Evolutionary conservation across 1,140 invertebrate species (phyloP), one percentile per base, ranked within the genome.

Genomic region (Leptinotarsa lineolata): DNA sequence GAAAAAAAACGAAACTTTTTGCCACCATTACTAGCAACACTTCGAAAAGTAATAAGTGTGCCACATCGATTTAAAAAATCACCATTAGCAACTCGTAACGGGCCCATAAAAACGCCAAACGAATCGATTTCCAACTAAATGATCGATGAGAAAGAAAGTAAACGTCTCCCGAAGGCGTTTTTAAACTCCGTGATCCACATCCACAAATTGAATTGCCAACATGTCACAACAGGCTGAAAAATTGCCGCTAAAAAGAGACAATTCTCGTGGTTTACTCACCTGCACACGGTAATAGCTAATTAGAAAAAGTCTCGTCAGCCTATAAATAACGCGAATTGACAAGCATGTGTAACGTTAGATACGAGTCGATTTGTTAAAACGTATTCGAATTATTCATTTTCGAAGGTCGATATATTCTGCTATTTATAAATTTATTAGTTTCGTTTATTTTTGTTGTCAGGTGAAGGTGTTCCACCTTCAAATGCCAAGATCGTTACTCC

Each of bases 301-400:
- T 54, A 54, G 15, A 54, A 54, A 39, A 54, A 54, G 12, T 54
- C 15, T 18, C n/a, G 48, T 54, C 15, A 18, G 48, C n/a, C n/a
- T 16, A 54, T 54, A 54, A 54, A 54, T 54, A 54, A 54, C n/a
- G 15, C 48, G 48, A 54, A 54, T 54, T 54, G 48, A 54, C 48
- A 54, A 18, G 48, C 48, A 54, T 54, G 48, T 54, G 48, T 54
- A 54, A 16, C 48, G 48, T 54, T 54, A 54, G 48, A 54, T 16
- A 54, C n/a, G 16, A 54, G 48, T 54, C 48, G 48, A 54, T 16
- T 54, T 54, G 15, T 54, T 54, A 5, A 16, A 16, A 18, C 6
- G 48, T 18, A n/a, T 54, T 54, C 6, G 48, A 16, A 54, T 18
- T 16, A 54, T 16, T 54, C 48, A 54, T 16, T 54, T 54, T 54